Conservation (phyloP, 2,113 vertebrate genomes). For the Notechis scutatus region DNA sequence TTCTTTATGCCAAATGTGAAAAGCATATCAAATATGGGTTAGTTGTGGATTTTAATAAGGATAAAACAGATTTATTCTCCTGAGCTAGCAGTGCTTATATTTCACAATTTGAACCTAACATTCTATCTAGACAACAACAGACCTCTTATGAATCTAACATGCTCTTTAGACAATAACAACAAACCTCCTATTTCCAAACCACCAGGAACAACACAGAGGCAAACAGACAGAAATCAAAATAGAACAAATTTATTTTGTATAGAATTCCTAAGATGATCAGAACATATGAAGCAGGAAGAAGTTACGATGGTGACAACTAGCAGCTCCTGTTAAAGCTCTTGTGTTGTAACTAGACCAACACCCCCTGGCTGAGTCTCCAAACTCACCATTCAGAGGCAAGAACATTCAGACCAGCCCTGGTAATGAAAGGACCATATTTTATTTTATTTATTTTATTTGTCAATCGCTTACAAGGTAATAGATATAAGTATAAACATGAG, state of each 20-base stretch:
- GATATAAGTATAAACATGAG: too few species aligned
- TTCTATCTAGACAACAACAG: neutral
- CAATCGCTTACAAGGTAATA: too few species aligned
- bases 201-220: neutral
- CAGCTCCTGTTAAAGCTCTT: neutral
- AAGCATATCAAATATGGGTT: rapidly evolving
- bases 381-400: neutral
- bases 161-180: neutral
- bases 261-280: neutral
- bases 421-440: neutral
- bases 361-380: neutral
- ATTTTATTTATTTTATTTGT: too few species aligned
- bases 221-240: neutral
- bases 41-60: neutral
- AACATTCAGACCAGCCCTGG: neutral
- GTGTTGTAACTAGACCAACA: neutral
- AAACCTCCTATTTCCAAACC: neutral
- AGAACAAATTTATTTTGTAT: neutral
- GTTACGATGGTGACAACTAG: neutral
- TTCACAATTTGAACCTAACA: neutral
- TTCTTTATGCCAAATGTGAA: neutral
- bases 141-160: neutral
- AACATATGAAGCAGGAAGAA: neutral
- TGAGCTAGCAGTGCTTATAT: neutral
- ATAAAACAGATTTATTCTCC: neutral